phyloP scores from a whole-genome alignment of 2,113 vertebrate species.

The Pongo pygmaeus region DNA sequence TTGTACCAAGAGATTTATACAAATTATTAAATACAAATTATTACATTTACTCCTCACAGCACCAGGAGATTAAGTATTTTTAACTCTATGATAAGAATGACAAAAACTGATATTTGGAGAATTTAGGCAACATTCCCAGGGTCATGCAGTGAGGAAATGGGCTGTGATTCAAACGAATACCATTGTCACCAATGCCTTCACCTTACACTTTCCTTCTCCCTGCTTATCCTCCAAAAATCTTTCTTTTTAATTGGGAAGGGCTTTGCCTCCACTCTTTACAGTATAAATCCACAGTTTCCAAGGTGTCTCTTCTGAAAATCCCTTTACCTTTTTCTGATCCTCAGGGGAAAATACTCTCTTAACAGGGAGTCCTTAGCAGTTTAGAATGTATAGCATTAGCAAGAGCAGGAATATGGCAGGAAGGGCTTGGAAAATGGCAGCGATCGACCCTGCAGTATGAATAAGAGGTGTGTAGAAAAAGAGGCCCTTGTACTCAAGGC shows the following conservation, averaged over 20 bases:
- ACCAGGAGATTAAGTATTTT: conserved; percentile 8
- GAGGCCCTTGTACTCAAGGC: neutral
- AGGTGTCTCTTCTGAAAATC: neutral
- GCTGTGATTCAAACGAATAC: neutral
- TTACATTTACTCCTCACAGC: conserved; percentile 22
- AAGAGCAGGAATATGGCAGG: neutral
- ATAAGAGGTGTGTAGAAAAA: neutral
- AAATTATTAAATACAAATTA: conserved; percentile 50
- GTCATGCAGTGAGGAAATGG: neutral
- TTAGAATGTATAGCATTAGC: neutral
- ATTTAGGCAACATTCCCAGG: neutral
- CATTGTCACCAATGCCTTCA: neutral
- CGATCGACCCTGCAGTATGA: neutral
- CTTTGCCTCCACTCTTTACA: neutral
- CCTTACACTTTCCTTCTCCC: neutral
- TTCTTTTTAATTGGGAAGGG: neutral
- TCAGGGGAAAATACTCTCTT: neutral
- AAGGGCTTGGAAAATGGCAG: neutral
- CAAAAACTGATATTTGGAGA: neutral
- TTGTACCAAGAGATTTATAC: conserved; percentile 19
- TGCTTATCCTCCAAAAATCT: neutral
- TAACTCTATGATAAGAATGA: conserved; percentile 15
- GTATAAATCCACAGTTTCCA: neutral
- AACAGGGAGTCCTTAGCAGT: neutral
- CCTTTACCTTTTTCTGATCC: conserved; percentile 1